Percentiles rank a stretch among this genome's conserved stretches.
These are phyloP conservation scores for Ophioninae sp. DNA, from an alignment of 2,888 invertebrate species.

Conservation along the genomic window DNA sequence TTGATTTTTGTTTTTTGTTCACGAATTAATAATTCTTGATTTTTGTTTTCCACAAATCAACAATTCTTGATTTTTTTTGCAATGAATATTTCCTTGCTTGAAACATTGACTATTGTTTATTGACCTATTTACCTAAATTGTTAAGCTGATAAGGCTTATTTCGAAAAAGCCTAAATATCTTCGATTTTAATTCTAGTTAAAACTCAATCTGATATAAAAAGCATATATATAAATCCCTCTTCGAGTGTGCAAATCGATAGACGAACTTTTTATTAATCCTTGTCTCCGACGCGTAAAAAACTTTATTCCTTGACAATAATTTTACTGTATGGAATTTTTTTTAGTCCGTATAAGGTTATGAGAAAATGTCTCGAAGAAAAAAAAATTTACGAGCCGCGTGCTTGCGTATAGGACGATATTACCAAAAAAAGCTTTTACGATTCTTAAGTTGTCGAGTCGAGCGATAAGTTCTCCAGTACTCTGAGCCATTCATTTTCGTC, in stretches of 20 bases:
- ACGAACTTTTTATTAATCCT: not conserved
- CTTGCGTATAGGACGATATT: not conserved
- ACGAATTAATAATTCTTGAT: too few species aligned
- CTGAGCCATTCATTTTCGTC: not conserved
- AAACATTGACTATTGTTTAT: not conserved
- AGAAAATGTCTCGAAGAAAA: not conserved
- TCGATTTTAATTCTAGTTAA: not conserved
- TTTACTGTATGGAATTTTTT: not conserved
- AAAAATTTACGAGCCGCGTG: not conserved
- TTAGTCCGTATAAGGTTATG: not conserved
- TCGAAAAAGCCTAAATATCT: not conserved
- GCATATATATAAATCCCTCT: not conserved
- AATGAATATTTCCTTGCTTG: not conserved
- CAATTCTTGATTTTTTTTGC: too few species aligned
- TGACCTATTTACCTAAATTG: too few species aligned
- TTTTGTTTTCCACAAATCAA: too few species aligned
- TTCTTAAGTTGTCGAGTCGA: not conserved
- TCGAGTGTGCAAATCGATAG: slow-evolving; percentile 1
- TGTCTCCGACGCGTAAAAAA: not conserved
- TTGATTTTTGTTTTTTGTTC: too few species aligned
- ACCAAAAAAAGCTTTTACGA: not conserved
- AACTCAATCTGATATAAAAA: not conserved
- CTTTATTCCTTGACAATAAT: not conserved
- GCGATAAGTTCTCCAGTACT: not conserved
- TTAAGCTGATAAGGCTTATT: too few species aligned